Evolutionary conservation across 1,140 invertebrate genomes (phyloP), one percentile per base, ranked within the genome.

Genomic region (Drosophila paulistorum): DNA sequence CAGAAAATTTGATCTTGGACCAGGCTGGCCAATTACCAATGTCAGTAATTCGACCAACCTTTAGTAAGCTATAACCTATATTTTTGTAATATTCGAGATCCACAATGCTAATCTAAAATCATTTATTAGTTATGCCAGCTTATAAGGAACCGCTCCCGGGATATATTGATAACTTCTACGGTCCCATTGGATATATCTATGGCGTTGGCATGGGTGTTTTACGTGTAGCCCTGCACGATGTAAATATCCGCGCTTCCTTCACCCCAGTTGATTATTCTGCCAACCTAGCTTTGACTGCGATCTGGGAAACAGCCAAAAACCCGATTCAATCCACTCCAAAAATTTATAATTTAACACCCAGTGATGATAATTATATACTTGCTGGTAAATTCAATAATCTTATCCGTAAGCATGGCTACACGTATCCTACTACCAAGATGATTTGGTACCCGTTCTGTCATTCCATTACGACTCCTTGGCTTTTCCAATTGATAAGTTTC

Each of bases 81-180:
- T 7, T 13, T 26, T 4, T 2, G 2, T 26, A 26, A 26, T 4
- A 26, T 26, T 26, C 23, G 3, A 1, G 14, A 2, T 0, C 4
- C 9, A 14, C 1, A 20, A 11, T 13, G 11, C 11, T 39, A 39
- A 13, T 48, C 42, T 35, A 9, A 11, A 7, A 35, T 57, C 9
- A 91, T 23, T 17, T 10, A 14, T 23, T 51, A 95, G 96, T 98
- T 33, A 94, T 97, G 20, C 96, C 96, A 0, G 95, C 96, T 1
- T 96, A 95, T 92, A 94, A 95, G 68, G 97, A 98, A 72, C 95
- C 95, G 0, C 74, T 93, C 0, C 72, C 90, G 17, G 95, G 96
- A 1, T 98, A 96, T 96, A 96, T 98, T 45, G 97, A 98, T 91
- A 98, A 98, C 85, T 93, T 97, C 76, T 98, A 98, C 91, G 97